Conservation (phyloP, 2,113 vertebrate genomes). For the Brevimyrus niger region DNA sequence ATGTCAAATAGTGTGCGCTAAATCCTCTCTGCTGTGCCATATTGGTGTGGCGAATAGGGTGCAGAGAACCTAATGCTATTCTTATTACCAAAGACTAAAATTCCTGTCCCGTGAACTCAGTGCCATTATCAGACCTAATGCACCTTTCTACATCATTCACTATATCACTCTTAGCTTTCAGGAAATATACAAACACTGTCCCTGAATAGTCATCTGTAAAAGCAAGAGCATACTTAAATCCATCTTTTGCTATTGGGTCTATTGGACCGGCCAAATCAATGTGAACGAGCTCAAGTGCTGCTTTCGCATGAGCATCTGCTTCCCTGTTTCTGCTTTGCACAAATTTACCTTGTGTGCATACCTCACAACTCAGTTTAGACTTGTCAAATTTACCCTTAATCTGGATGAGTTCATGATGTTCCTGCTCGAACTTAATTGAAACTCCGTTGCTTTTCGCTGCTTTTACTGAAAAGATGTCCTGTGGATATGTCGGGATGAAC, state of each 20-base stretch:
- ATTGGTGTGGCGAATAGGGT: neutral
- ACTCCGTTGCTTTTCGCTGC: no score
- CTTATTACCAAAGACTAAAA: neutral
- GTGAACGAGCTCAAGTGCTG: no score
- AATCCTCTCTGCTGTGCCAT: slow-evolving; percentile 6
- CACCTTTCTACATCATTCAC: neutral
- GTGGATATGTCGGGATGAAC: no score
- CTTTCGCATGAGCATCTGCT: no score
- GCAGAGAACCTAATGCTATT: neutral
- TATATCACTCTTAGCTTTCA: neutral
- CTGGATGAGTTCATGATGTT: no score
- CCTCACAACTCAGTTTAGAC: neutral
- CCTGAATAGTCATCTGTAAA: neutral
- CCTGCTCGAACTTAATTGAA: no score
- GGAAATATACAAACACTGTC: neutral
- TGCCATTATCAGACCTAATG: neutral
- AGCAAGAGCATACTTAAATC: neutral
- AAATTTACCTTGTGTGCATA: no score
- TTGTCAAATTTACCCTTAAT: neutral
- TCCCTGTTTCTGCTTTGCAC: no score
- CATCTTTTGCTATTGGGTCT: no score
- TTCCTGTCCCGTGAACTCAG: neutral
- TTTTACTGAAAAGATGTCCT: no score
- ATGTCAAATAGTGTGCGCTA: neutral
- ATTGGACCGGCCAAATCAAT: no score